Conservation (phyloP, 2,888 invertebrate genomes). For the Venusia cambrica region DNA sequence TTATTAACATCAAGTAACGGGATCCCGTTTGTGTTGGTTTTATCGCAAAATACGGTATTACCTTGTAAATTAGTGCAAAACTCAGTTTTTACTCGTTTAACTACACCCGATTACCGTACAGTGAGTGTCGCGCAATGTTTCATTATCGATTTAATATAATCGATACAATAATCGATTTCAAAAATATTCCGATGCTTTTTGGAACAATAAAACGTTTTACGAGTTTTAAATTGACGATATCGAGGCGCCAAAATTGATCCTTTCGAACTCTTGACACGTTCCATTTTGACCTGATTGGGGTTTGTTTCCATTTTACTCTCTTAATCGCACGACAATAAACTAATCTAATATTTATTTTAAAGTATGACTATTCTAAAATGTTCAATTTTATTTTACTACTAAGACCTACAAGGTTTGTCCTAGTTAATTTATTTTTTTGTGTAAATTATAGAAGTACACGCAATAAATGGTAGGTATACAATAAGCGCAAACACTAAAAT, state of each 20-base stretch:
- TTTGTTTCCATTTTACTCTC: constrained; percentile 49
- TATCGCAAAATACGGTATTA: constrained; percentile 34
- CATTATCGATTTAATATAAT: constrained; percentile 31
- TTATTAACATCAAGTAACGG: constrained; percentile 2
- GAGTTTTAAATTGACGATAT: constrained; percentile 60
- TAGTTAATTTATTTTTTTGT: too few species aligned
- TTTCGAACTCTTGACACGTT: constrained; percentile 70
- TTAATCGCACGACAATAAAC: too few species aligned
- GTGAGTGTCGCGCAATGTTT: constrained; percentile 28
- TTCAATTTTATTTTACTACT: too few species aligned
- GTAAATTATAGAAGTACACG: too few species aligned
- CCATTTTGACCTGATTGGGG: constrained; percentile 47
- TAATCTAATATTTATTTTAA: too few species aligned
- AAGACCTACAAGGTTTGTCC: too few species aligned
- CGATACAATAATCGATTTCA: constrained; percentile 30
- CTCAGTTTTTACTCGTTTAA: constrained; percentile 11
- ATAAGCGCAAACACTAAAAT: too few species aligned
- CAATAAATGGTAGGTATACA: too few species aligned
- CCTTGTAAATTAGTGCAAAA: constrained; percentile 16
- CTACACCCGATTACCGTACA: constrained; percentile 14
- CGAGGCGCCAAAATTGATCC: constrained; percentile 43
- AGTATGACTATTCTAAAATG: too few species aligned
- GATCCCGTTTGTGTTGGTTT: constrained; percentile 28
- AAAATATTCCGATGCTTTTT: constrained; percentile 43
- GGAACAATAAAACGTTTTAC: constrained; percentile 61